A percentile compares a stretch with the other conserved stretches of the same genome.
These are phyloP conservation scores for Trididemnum miniatum DNA, from an alignment of 23 tunicate species.

Conservation along the genomic window DNA sequence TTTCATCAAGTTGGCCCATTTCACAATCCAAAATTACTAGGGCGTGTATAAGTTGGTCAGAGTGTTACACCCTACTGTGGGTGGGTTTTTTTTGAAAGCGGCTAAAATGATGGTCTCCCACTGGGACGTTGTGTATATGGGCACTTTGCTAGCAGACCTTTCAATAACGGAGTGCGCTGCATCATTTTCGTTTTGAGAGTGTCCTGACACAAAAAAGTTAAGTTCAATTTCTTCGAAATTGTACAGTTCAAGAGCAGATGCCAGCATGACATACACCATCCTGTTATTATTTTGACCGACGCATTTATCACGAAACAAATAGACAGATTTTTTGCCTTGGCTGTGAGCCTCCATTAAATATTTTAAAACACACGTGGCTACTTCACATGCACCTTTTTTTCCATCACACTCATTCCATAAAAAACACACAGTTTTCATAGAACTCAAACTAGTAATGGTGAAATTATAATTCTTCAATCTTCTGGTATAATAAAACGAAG, in stretches of 20 bases:
- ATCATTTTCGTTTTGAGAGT: neutral
- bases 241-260: neutral
- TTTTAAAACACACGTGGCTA: too few relatives aligned
- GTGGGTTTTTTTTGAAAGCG: neutral
- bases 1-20: too few relatives aligned
- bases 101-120: neutral
- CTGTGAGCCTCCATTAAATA: too few relatives aligned
- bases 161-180: neutral
- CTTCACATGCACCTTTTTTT: too few relatives aligned
- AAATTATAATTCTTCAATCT: too few relatives aligned
- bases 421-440: too few relatives aligned
- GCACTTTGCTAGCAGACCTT: neutral
- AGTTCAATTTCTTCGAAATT: neutral
- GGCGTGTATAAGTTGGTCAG: too few relatives aligned
- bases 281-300: neutral
- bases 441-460: too few relatives aligned
- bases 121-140: neutral
- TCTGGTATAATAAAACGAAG: too few relatives aligned
- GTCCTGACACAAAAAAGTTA: neutral
- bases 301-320: neutral
- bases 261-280: neutral
- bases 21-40: too few relatives aligned
- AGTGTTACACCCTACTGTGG: neutral
- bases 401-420: too few relatives aligned
- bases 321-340: too few relatives aligned